A percentile compares a stretch with the other conserved stretches of the same genome.
Conservation (phyloP, 2,113 vertebrate genomes). For the Oophaga pumilio region DNA sequence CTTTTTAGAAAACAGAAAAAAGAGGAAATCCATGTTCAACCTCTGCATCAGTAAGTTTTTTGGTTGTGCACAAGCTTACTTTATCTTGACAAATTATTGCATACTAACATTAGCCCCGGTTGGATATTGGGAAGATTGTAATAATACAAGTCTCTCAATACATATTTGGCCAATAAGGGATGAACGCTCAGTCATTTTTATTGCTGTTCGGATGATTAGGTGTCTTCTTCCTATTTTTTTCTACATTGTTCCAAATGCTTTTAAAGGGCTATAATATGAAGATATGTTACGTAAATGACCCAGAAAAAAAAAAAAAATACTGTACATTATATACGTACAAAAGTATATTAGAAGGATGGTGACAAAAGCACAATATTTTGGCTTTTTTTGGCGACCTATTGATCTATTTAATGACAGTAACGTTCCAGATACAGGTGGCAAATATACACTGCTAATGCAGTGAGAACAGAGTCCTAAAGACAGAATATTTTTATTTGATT, state of each 20-base stretch:
- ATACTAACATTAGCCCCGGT: background rate
- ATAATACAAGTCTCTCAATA: background rate
- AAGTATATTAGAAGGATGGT: background rate
- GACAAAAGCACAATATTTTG: background rate
- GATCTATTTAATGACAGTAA: no score
- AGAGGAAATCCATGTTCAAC: background rate
- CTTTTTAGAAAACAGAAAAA: background rate
- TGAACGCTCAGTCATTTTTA: background rate
- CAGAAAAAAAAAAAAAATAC: slow-evolving; percentile 6
- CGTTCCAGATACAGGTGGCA: no score
- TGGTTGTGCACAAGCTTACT: background rate
- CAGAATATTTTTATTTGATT: no score
- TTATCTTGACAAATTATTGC: background rate
- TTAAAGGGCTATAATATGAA: background rate
- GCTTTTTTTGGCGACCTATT: no score
- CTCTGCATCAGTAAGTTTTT: background rate
- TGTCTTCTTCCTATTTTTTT: background rate
- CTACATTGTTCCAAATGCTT: background rate
- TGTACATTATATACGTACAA: background rate
- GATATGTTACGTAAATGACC: background rate
- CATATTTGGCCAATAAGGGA: slow-evolving; percentile 27
- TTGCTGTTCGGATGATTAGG: slow-evolving; percentile 21
- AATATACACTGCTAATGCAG: no score
- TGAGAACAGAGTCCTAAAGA: no score
- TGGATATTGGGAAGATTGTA: background rate